Evolutionary conservation across 2,888 invertebrate species (phyloP), one percentile per base, ranked within the genome.

Genomic region (Oithona nana): DNA sequence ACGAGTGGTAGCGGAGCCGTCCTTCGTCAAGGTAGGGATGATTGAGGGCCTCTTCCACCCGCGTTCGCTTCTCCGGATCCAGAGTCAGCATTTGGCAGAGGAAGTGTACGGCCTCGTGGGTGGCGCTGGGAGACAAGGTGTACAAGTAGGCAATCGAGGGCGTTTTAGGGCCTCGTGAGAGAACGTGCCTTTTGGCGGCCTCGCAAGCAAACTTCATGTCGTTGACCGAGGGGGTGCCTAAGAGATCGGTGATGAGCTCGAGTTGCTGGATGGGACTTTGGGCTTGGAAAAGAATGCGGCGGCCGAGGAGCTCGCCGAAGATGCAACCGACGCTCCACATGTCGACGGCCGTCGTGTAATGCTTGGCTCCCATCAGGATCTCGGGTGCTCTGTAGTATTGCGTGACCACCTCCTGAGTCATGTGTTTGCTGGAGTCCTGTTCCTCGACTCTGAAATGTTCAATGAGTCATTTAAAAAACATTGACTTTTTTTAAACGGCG

Each of bases 271-370:
- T 63, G 28, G 63, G 63, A 16, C 57, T 28, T 16, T 24, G 28
- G 49, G 63, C 63, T 39, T 56, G 63, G 78, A 98, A 98, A 67
- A 98, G 80, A 69, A 98, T 98, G 69, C 95, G 80, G 66, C 97
- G 79, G 64, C 94, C 90, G 57, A 98, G 81, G 65, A 98, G 80
- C 74, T 98, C 98, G 49, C 95, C 97, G 73, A 98, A 97, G 74
- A 98, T 98, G 76, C 98, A 98, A 56, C 98, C 98, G 55, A 98
- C 95, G 52, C 93, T 93, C 98, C 98, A 98, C 62, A 98, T 90
- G 74, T 98, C 98, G 55, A 98, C 92, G 3, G 94, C 90, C 11
- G 88, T 87, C 6, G 89, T 86, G 76, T 98, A 98, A 73, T 95
- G 93, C 69, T 88, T 84, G 30, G 97, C 93, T 30, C 98, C 98